Conservation (phyloP, 2,113 vertebrate species). For the Thryonomys swinderianus region DNA sequence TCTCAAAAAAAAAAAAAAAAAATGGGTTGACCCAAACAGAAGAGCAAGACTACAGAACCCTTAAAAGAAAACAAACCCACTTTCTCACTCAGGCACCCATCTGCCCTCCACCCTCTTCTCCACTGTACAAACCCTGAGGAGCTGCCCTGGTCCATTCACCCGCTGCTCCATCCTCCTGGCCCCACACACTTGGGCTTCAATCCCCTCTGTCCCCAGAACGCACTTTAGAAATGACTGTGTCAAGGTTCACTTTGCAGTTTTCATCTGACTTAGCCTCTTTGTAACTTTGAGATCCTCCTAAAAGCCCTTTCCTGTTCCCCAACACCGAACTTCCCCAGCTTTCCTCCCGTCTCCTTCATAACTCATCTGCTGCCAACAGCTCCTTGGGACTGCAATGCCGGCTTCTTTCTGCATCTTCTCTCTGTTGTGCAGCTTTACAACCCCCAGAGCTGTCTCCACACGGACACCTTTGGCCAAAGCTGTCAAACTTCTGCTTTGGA, state of each 20-base stretch:
- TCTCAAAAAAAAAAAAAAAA: too few relatives aligned
- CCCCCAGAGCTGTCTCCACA: too few relatives aligned
- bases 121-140: too few relatives aligned
- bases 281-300: neutral
- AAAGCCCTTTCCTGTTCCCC: neutral
- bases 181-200: too few relatives aligned
- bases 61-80: neutral
- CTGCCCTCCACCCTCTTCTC: neutral
- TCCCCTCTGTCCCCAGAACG: neutral
- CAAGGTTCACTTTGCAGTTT: neutral
- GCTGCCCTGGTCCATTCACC: neutral
- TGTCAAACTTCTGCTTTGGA: neutral
- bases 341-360: neutral
- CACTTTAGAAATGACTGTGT: neutral
- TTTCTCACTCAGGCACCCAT: neutral
- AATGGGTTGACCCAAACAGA: too few relatives aligned
- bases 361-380: neutral
- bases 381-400: accelerated
- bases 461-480: neutral
- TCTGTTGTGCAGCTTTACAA: neutral
- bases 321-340: neutral
- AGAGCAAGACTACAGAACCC: neutral
- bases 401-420: neutral
- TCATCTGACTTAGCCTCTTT: neutral
- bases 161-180: neutral